These are phyloP conservation scores for Calidris pugnax DNA, from an alignment of 2,113 vertebrate genomes.

Conservation along the genomic window DNA sequence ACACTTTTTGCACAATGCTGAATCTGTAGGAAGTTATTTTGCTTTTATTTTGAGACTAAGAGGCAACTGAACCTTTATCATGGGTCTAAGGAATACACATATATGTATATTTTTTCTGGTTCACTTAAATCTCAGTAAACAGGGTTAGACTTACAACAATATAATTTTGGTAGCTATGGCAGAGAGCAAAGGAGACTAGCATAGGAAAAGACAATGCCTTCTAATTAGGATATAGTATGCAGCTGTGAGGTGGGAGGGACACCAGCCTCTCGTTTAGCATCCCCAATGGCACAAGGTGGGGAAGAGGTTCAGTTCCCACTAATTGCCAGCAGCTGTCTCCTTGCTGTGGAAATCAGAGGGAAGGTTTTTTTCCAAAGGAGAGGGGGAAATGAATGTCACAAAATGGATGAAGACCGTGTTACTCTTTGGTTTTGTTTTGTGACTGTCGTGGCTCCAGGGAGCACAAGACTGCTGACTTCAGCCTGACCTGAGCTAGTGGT, in stretches of 20 bases:
- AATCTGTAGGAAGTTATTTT: not conserved
- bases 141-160: not conserved
- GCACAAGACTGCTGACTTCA: not conserved
- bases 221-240: not conserved
- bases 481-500: not conserved
- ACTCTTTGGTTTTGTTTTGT: not conserved
- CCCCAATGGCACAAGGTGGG: not conserved
- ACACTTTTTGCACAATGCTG: not conserved
- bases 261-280: not conserved
- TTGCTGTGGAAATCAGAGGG: not conserved
- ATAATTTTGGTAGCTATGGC: not conserved
- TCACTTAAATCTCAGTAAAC: not conserved
- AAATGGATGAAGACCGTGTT: not conserved
- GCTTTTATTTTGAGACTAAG: not conserved
- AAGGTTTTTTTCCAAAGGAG: not conserved
- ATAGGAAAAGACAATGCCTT: not conserved
- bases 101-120: not conserved
- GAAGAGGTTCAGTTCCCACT: not conserved
- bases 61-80: not conserved
- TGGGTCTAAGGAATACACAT: not conserved
- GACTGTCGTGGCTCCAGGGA: not conserved
- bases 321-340: not conserved
- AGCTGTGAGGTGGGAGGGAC: accelerated
- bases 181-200: not conserved
- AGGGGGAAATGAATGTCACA: not conserved